Evolutionary conservation across 2,888 invertebrate species (phyloP).

Genomic region (Merodon equestris): DNA sequence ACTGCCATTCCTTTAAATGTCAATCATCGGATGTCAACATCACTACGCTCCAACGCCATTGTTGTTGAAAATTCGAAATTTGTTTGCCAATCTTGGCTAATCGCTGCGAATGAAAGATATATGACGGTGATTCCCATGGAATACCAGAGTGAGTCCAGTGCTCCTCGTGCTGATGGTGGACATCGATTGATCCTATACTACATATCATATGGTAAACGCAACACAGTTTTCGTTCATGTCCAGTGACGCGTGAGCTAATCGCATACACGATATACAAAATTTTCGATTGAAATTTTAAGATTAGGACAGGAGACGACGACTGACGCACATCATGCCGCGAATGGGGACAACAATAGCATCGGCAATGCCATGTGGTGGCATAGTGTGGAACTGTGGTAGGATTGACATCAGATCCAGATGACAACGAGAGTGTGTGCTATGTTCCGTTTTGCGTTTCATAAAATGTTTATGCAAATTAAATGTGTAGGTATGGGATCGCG

Average conservation of each 20-base stretch:
- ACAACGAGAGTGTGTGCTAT: slow-evolving; percentile 42
- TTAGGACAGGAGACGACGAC: slow-evolving; percentile 44
- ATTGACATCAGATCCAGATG: slow-evolving; percentile 47
- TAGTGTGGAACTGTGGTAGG: slow-evolving; percentile 15
- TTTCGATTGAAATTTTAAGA: slow-evolving; percentile 66
- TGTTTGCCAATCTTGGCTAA: slow-evolving; percentile 44
- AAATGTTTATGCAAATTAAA: slow-evolving; percentile 68
- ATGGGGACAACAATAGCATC: slow-evolving; percentile 49
- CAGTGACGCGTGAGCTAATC: slow-evolving; percentile 49
- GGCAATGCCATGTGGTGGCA: slow-evolving; percentile 11
- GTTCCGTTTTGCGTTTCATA: slow-evolving; percentile 64
- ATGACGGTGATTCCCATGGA: slow-evolving; percentile 27
- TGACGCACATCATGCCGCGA: slow-evolving; percentile 60
- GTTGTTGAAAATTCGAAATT: slow-evolving; percentile 40
- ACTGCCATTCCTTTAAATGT: slow-evolving; percentile 47
- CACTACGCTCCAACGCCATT: slow-evolving; percentile 42
- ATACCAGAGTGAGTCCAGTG: slow-evolving; percentile 11
- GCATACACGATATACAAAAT: slow-evolving; percentile 42
- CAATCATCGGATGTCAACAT: slow-evolving; percentile 52
- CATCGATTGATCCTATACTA: slow-evolving; percentile 50
- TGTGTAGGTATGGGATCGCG: slow-evolving; percentile 60
- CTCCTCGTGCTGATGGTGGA: slow-evolving; percentile 7
- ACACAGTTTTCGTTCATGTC: slow-evolving; percentile 42
- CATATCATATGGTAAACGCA: slow-evolving; percentile 37
- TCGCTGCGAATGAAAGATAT: slow-evolving; percentile 38